Conservation (phyloP, 2,888 invertebrate genomes). For the Pterobdella sp. region DNA sequence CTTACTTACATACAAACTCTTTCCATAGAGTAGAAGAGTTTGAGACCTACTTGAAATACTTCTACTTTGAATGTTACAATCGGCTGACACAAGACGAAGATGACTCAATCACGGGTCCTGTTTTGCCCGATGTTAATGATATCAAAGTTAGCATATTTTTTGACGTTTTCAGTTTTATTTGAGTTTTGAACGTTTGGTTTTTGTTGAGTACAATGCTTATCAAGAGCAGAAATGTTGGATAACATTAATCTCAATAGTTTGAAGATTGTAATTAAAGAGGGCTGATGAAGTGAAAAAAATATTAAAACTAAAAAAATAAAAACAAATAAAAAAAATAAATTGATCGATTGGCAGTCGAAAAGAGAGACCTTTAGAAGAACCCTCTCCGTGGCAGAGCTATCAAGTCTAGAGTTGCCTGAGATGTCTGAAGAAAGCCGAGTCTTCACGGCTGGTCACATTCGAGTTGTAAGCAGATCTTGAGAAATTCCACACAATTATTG, state of each 20-base stretch:
- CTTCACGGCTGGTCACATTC: slow-evolving; percentile 22
- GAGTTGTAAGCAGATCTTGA: slow-evolving; percentile 10
- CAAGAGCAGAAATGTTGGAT: too few species aligned
- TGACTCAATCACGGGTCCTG: background rate
- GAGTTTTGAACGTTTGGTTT: background rate
- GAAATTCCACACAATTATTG: too few species aligned
- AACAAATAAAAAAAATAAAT: background rate
- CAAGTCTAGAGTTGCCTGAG: slow-evolving; percentile 12
- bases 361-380: slow-evolving; percentile 12
- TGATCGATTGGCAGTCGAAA: background rate
- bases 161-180: background rate
- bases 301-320: background rate
- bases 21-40: background rate
- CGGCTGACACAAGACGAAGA: background rate
- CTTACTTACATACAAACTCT: background rate
- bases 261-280: too few species aligned
- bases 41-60: slow-evolving; percentile 7
- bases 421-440: slow-evolving; percentile 17
- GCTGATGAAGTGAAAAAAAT: background rate
- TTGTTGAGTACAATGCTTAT: too few species aligned
- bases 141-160: background rate
- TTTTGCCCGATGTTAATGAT: background rate
- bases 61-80: background rate
- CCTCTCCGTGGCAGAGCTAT: slow-evolving; percentile 21
- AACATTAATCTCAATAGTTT: too few species aligned